phyloP scores from a whole-genome alignment of 2,113 vertebrate genomes.

The Orthonyx spaldingii region DNA sequence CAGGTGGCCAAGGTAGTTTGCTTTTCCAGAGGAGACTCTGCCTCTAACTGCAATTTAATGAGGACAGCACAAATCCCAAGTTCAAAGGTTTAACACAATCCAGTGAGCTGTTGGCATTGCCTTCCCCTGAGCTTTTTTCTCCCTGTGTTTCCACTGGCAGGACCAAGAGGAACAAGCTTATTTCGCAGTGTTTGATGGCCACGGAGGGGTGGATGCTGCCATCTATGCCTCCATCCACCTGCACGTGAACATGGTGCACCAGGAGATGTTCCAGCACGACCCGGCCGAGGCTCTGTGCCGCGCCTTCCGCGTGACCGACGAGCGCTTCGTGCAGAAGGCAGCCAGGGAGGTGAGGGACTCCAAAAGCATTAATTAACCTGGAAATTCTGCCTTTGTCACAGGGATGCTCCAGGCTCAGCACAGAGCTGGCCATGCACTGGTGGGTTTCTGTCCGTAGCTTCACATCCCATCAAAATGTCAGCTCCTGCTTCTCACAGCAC shows the following conservation, averaged over 20 bases:
- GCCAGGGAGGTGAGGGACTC: constrained; percentile 83
- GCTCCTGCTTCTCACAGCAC: not conserved
- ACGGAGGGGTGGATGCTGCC: constrained; percentile 94
- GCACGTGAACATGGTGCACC: constrained; percentile 89
- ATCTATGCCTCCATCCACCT: constrained; percentile 95
- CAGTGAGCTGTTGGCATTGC: not conserved
- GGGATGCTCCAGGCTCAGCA: not conserved
- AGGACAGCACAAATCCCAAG: not conserved
- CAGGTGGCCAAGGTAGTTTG: not conserved
- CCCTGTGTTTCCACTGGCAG: constrained; percentile 64
- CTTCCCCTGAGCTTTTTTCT: not conserved
- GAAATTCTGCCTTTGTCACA: not conserved
- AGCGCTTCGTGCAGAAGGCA: constrained; percentile 93
- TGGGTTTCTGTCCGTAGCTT: not conserved
- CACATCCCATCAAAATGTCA: not conserved
- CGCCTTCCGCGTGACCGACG: constrained; percentile 90
- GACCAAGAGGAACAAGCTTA: constrained; percentile 97
- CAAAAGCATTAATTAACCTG: fast-evolving
- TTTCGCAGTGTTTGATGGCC: constrained; percentile 95
- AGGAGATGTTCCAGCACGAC: constrained; percentile 89
- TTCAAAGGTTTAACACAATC: not conserved
- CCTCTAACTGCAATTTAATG: not conserved
- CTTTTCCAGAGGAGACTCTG: not conserved
- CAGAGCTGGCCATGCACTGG: not conserved
- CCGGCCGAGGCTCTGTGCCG: constrained; percentile 85